Evolutionary conservation across 2,113 vertebrate genomes (phyloP).

Genomic region (Trochalopteron elliotii): DNA sequence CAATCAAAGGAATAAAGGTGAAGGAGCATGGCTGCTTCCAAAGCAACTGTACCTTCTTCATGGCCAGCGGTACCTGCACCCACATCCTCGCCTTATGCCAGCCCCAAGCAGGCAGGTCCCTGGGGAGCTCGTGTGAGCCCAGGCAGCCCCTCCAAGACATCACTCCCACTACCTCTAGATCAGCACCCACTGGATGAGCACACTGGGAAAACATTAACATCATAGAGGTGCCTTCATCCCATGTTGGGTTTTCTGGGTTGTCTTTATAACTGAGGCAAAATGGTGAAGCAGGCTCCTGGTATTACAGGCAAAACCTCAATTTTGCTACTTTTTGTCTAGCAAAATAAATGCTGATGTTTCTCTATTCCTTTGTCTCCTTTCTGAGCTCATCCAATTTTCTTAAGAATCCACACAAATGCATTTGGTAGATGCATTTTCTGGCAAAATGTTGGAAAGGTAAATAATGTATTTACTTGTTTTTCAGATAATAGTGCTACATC

Average conservation of each 20-base stretch:
- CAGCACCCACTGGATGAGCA: background rate
- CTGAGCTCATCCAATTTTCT: background rate
- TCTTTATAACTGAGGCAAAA: background rate
- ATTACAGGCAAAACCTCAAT: background rate
- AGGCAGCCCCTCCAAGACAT: background rate
- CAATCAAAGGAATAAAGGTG: background rate
- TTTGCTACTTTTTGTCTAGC: background rate
- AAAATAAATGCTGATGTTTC: background rate
- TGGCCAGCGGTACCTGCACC: rapidly evolving
- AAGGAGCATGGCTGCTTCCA: background rate
- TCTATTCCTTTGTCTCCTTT: background rate
- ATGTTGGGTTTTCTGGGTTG: background rate
- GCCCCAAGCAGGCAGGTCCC: background rate
- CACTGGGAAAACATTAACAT: background rate
- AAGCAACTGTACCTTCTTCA: background rate
- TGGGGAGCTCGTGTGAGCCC: rapidly evolving
- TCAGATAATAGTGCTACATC: background rate
- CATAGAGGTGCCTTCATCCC: background rate
- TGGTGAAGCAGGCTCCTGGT: background rate
- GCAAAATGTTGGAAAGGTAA: background rate
- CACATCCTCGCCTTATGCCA: rapidly evolving
- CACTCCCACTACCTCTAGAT: background rate
- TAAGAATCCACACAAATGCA: background rate
- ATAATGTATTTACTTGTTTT: background rate
- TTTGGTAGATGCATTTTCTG: background rate